These are phyloP conservation scores for Phthorimaea operculella DNA, from an alignment of 1,140 invertebrate genomes.

Conservation along the genomic window DNA sequence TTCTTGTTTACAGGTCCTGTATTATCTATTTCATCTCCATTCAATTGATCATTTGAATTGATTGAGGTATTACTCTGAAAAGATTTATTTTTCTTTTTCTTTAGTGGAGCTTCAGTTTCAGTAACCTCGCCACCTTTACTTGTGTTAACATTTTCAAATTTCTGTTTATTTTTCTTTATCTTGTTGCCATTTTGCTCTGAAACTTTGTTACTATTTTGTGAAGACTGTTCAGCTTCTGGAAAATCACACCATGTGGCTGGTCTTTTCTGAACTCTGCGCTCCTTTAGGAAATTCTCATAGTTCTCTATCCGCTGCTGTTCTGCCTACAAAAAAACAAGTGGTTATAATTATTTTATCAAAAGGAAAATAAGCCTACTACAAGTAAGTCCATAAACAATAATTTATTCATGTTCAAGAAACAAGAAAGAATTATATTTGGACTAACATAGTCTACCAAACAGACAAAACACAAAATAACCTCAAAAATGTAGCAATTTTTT, in stretches of 20 bases:
- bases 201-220: slow-evolving; percentile 6
- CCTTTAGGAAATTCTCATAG: slow-evolving; percentile 69
- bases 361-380: too few species aligned
- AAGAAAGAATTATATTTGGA: too few species aligned
- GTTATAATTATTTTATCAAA: slow-evolving; percentile 1
- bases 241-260: slow-evolving; percentile 69
- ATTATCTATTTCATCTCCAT: too few species aligned
- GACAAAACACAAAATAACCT: neutral
- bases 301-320: slow-evolving; percentile 65
- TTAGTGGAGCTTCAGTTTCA: neutral
- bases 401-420: neutral
- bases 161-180: slow-evolving; percentile 27
- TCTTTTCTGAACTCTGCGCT: slow-evolving; percentile 58
- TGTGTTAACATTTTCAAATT: slow-evolving; percentile 15
- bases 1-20: too few species aligned
- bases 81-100: slow-evolving; percentile 17
- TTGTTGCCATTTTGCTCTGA: slow-evolving; percentile 16
- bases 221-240: slow-evolving; percentile 32
- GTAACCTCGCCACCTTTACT: slow-evolving; percentile 15
- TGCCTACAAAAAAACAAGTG: slow-evolving; percentile 35
- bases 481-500: too few species aligned
- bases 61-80: too few species aligned
- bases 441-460: too few species aligned
- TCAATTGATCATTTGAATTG: too few species aligned
- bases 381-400: neutral